phyloP scores from a whole-genome alignment of 1,140 invertebrate genomes.

The Popillia japonica region DNA sequence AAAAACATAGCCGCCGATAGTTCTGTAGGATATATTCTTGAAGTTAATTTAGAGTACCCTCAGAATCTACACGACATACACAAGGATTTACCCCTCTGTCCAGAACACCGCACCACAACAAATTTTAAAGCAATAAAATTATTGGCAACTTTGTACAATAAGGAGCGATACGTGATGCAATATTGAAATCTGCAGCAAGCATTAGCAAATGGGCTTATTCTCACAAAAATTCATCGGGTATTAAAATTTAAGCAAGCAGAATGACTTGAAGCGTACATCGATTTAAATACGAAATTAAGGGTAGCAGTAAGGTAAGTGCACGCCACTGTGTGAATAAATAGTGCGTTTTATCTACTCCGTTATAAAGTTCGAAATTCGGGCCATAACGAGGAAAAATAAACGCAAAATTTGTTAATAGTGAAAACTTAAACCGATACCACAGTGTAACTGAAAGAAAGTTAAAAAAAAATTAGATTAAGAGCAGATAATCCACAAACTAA shows the following conservation, averaged over 20 bases:
- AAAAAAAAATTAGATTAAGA: no score
- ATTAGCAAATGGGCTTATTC: slow-evolving; percentile 45
- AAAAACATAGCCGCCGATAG: slow-evolving; percentile 53
- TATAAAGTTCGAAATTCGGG: no score
- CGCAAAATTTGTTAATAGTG: no score
- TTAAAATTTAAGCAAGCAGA: slow-evolving; percentile 63
- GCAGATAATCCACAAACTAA: no score
- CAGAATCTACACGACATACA: slow-evolving; percentile 42
- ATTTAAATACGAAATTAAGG: slow-evolving; percentile 57
- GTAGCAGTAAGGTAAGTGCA: no score
- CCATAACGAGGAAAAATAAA: no score
- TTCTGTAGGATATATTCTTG: no score
- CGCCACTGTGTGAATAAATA: no score
- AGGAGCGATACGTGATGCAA: slow-evolving; percentile 57
- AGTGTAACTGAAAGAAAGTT: no score
- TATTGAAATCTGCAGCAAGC: slow-evolving; percentile 56
- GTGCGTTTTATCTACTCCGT: no score
- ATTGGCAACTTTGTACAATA: slow-evolving; percentile 53
- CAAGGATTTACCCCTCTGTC: neutral
- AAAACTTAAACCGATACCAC: no score
- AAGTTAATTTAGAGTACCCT: slow-evolving; percentile 59
- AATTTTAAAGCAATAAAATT: slow-evolving; percentile 51
- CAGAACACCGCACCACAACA: neutral
- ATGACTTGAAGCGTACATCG: slow-evolving; percentile 62
- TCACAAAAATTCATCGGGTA: slow-evolving; percentile 64